phyloP scores from a whole-genome alignment of 2,888 invertebrate genomes.

The Phalera bucephala region DNA sequence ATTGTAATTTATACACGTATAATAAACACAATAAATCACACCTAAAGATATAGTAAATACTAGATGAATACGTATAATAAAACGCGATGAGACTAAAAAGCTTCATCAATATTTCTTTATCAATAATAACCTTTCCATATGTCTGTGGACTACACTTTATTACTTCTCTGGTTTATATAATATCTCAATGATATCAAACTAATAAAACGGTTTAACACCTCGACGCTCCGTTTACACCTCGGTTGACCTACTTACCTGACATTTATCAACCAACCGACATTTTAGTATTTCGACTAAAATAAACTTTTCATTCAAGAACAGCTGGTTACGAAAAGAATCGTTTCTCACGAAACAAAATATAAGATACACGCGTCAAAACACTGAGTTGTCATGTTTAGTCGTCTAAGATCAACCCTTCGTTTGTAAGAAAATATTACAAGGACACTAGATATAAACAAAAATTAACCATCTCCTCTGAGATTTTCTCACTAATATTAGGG shows the following conservation, averaged over 20 bases:
- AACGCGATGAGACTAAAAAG: too few species aligned
- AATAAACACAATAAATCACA: too few species aligned
- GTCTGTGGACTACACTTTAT: too few species aligned
- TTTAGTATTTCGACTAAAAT: conserved; percentile 47
- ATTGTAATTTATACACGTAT: too few species aligned
- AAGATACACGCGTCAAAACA: too few species aligned
- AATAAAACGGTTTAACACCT: conserved; percentile 52
- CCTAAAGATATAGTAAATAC: too few species aligned
- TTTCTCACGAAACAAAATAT: too few species aligned
- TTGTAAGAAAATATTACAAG: conserved; percentile 6
- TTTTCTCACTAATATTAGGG: conserved; percentile 20
- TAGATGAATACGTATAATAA: too few species aligned
- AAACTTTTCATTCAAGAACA: conserved; percentile 21
- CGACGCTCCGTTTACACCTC: conserved; percentile 49
- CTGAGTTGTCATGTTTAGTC: too few species aligned
- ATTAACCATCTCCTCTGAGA: conserved; percentile 10
- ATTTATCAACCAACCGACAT: conserved; percentile 55
- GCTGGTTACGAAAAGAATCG: not conserved
- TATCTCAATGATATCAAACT: conserved; percentile 40
- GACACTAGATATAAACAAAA: conserved; percentile 12
- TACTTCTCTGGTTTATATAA: too few species aligned
- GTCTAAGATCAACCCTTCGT: not conserved
- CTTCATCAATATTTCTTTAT: too few species aligned
- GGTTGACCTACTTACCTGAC: conserved; percentile 60
- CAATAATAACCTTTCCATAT: too few species aligned